These are phyloP conservation scores for human DNA, from an alignment of 2,113 vertebrate genomes.

Conservation along the genomic window DNA sequence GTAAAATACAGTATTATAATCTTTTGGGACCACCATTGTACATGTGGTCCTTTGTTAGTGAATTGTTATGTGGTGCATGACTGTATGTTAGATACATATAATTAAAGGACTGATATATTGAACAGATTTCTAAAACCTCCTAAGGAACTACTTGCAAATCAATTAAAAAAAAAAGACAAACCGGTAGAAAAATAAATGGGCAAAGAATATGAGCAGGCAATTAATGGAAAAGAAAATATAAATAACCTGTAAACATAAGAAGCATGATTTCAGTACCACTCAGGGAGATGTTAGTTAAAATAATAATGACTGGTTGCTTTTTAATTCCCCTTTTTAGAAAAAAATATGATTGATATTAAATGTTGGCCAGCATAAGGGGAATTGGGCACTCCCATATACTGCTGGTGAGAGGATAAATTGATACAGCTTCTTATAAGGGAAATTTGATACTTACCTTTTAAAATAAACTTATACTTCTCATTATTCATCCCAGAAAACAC, in stretches of 20 bases:
- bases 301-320: background rate
- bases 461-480: constrained; percentile 28
- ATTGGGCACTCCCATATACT: background rate
- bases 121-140: background rate
- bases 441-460: constrained; percentile 48
- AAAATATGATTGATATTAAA: background rate
- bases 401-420: constrained; percentile 26
- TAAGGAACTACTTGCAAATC: constrained; percentile 5
- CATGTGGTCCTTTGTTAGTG: background rate
- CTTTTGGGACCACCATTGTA: background rate
- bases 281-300: background rate
- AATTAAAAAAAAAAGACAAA: background rate
- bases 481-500: constrained; percentile 18
- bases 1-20: background rate
- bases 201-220: background rate
- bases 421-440: background rate
- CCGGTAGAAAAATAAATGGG: background rate
- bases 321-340: background rate
- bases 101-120: background rate
- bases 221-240: background rate
- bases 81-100: background rate
- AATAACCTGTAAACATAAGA: background rate
- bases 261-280: background rate
- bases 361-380: constrained; percentile 1
- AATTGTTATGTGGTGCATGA: background rate